These are phyloP conservation scores for Apaloderma vittatum DNA, from an alignment of 2,113 vertebrate species.

Conservation along the genomic window DNA sequence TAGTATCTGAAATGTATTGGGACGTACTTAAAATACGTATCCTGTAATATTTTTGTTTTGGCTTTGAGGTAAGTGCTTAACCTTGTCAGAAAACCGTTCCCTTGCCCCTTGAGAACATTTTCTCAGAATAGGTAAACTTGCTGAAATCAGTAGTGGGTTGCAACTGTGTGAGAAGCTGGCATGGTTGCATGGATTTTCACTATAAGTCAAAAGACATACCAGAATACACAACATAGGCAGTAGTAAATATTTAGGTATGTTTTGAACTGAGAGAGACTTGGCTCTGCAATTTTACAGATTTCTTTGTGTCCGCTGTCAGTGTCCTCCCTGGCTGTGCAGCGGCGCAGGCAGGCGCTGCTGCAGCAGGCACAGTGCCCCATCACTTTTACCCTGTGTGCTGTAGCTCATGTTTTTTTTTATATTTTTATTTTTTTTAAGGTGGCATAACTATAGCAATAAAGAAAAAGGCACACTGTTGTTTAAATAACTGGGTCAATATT, in stretches of 20 bases:
- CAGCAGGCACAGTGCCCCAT: rapidly evolving
- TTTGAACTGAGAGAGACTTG: background rate
- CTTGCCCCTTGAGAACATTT: background rate
- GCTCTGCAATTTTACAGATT: background rate
- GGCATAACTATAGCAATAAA: background rate
- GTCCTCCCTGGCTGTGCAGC: background rate
- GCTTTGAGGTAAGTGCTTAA: background rate
- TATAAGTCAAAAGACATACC: background rate
- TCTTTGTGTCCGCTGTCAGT: background rate
- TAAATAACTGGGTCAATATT: rapidly evolving
- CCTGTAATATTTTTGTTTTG: background rate
- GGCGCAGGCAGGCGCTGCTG: background rate
- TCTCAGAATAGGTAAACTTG: background rate
- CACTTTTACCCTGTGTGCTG: rapidly evolving
- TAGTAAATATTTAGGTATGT: background rate
- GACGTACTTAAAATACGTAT: background rate
- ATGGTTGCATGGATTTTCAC: background rate
- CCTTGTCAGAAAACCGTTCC: background rate
- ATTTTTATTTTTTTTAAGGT: background rate
- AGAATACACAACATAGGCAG: background rate
- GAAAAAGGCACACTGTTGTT: background rate
- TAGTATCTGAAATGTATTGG: background rate
- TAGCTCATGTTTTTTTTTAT: background rate
- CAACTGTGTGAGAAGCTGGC: background rate
- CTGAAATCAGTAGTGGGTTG: background rate